Evolutionary conservation across 2,113 vertebrate genomes (phyloP), one percentile per base, ranked within the genome.

Genomic region (Polypterus senegalus): DNA sequence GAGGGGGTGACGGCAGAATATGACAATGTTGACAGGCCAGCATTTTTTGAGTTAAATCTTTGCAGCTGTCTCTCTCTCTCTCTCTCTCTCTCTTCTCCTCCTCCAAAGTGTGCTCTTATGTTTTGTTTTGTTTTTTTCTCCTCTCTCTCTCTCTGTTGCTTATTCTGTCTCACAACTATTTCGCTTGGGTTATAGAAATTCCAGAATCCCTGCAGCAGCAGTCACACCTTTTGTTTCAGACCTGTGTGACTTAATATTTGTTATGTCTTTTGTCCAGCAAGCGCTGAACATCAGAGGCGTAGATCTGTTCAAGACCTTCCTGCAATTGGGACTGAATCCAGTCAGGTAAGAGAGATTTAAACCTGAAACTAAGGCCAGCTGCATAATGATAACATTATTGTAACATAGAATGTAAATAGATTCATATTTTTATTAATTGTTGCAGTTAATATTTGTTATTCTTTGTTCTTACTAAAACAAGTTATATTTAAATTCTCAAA

Each of bases 261-360:
- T 77, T 67, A 73, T 64, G 47, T 72, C 76, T 72, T 65, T 73
- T 78, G 70, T 73, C 75, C 76, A 84, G 85, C 89, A 83, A 86
- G 89, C 70, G 93, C 89, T 57, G 94, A 95, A 62, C 80, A 91
- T 61, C 91, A 93, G 82, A 91, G 96, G 77, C 92, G 94, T 57
- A 92, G 91, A 73, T 99, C 96, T 60, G 86, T 98, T 66, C 96
- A 99, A 85, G 96, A 99, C 69, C 88, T 99, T 63, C 88, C 87
- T 56, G 83, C 86, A 69, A 77, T 92, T 74, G 83, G 86, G 74
- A 86, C 87, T 62, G 96, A 99, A 69, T 86, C 93, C 76, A 90
- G 81, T 83, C 96, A 95, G 92, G 96, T 99, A 92, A 87, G 59
- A 49, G 27, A 27, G 27, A 27, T 27, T 27, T 27, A 27, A 27